These are phyloP conservation scores for Himalopsyche japonica DNA, from an alignment of 2,888 invertebrate genomes.

Conservation along the genomic window DNA sequence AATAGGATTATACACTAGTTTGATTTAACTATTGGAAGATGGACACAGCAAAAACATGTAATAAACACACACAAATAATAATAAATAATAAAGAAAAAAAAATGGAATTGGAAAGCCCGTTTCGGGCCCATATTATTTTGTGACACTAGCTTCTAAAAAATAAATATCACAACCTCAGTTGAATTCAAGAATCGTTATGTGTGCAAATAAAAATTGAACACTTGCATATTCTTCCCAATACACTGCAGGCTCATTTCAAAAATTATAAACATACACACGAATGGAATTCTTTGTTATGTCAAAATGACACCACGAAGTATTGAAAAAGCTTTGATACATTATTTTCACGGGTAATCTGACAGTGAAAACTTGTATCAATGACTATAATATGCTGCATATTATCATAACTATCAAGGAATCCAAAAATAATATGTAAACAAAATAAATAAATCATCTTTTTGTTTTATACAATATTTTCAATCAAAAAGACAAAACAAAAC, in stretches of 20 bases:
- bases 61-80: background rate
- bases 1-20: background rate
- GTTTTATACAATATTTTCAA: background rate
- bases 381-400: background rate
- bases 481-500: background rate
- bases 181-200: background rate
- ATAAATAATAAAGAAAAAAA: background rate
- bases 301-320: background rate
- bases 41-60: background rate
- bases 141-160: slow-evolving; percentile 1
- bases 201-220: background rate
- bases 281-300: background rate
- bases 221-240: background rate
- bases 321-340: background rate
- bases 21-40: background rate
- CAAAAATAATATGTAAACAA: background rate
- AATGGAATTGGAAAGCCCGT: background rate
- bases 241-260: background rate
- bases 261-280: background rate
- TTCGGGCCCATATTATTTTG: background rate
- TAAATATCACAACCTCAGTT: slow-evolving; percentile 21
- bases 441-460: no score
- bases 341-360: background rate
- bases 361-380: background rate
- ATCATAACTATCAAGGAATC: background rate